Percentiles rank a stretch among this genome's conserved stretches.
Evolutionary conservation across 2,888 invertebrate species (phyloP).

Genomic region (Seira musarum): DNA sequence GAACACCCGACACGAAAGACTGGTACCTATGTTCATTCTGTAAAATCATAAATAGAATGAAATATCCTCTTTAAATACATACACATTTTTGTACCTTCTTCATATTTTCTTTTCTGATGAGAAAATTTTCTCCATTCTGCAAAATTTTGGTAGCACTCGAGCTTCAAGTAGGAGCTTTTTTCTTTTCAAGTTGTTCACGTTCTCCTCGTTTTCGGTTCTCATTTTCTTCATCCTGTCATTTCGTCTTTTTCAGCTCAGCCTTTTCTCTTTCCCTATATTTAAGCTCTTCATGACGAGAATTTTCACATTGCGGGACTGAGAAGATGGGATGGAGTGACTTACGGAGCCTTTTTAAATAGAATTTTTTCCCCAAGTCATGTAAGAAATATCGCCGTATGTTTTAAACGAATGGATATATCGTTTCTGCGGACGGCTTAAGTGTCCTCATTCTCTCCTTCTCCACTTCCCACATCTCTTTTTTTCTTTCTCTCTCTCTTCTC

Average conservation of each 20-base stretch:
- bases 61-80: not conserved
- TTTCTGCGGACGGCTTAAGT: slow-evolving; percentile 33
- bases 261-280: slow-evolving; percentile 40
- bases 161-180: slow-evolving; percentile 35
- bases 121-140: slow-evolving; percentile 43
- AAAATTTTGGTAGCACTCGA: slow-evolving; percentile 41
- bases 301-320: too few relatives aligned
- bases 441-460: slow-evolving; percentile 26
- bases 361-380: too few relatives aligned
- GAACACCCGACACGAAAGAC: not conserved
- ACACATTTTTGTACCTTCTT: slow-evolving; percentile 34
- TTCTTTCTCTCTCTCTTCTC: slow-evolving; percentile 22
- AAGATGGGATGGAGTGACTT: too few relatives aligned
- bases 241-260: too few relatives aligned
- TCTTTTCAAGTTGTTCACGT: slow-evolving; percentile 37
- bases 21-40: not conserved
- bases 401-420: too few relatives aligned
- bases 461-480: slow-evolving; percentile 18
- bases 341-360: too few relatives aligned
- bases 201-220: slow-evolving; percentile 31
- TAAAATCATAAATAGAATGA: not conserved
- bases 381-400: too few relatives aligned
- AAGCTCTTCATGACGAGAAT: slow-evolving; percentile 55
- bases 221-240: slow-evolving; percentile 55
- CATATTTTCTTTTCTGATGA: slow-evolving; percentile 40